These are phyloP conservation scores for Hippocampus mohnikei DNA, from an alignment of 2,113 vertebrate species.

Conservation along the genomic window DNA sequence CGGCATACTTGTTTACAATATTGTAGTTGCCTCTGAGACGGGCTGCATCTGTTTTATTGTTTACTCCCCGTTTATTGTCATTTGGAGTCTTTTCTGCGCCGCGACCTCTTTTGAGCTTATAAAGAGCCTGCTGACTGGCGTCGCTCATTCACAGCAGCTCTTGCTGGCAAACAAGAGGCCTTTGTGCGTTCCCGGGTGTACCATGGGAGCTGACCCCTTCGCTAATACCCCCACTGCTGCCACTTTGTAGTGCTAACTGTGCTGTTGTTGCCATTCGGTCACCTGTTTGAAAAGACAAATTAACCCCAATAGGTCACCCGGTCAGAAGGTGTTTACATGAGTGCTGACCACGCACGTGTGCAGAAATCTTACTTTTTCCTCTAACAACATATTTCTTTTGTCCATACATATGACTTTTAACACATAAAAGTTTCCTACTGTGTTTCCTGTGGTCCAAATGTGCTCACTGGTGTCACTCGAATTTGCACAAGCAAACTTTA, in stretches of 20 bases:
- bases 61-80: background rate
- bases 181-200: conserved; percentile 18
- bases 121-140: conserved; percentile 25
- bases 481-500: background rate
- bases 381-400: background rate
- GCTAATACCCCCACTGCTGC: background rate
- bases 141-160: conserved; percentile 17
- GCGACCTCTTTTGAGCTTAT: conserved; percentile 8
- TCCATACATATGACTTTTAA: background rate
- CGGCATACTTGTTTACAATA: too few species aligned
- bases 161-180: conserved; percentile 28
- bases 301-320: conserved; percentile 43
- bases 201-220: conserved; percentile 37
- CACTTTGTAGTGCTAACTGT: conserved; percentile 3
- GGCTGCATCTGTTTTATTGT: background rate
- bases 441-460: conserved; percentile 25
- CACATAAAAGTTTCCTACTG: background rate
- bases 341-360: conserved; percentile 25
- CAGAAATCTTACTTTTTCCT: background rate
- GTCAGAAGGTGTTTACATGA: conserved; percentile 20
- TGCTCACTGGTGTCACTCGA: conserved; percentile 24
- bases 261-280: conserved; percentile 24
- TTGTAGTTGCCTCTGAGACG: too few species aligned
- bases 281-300: conserved; percentile 43
- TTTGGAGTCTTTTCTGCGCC: background rate